Conservation (phyloP, 1,140 invertebrate species). For the Asobara japonica region DNA sequence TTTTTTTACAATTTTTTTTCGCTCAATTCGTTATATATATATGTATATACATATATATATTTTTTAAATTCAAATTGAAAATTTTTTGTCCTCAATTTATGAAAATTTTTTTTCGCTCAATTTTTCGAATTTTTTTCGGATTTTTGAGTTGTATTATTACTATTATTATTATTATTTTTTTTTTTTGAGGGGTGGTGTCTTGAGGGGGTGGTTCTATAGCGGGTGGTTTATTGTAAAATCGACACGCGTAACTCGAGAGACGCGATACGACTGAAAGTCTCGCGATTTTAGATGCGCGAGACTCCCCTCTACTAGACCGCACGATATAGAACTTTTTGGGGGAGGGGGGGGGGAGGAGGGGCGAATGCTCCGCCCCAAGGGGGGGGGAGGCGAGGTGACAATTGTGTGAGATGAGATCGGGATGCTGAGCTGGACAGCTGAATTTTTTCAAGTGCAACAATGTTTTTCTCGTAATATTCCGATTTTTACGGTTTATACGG, state of each 20-base stretch:
- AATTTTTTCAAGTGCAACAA: background rate
- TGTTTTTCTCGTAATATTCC: too few relatives aligned
- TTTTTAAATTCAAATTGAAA: too few relatives aligned
- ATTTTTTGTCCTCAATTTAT: too few relatives aligned
- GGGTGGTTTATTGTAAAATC: slow-evolving; percentile 34
- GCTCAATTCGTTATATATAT: too few relatives aligned
- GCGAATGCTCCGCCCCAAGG: slow-evolving; percentile 8
- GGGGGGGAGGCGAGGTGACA: slow-evolving; percentile 16
- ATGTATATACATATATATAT: too few relatives aligned
- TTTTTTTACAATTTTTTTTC: too few relatives aligned
- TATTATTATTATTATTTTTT: background rate
- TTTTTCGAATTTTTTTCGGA: too few relatives aligned
- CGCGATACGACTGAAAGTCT: slow-evolving; percentile 60
- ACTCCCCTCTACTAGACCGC: background rate
- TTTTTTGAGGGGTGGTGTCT: background rate
- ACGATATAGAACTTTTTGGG: background rate
- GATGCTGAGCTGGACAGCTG: background rate
- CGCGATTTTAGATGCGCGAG: background rate
- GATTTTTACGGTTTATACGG: too few relatives aligned
- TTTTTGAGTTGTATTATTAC: too few relatives aligned
- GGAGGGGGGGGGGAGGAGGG: background rate
- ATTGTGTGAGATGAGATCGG: too few relatives aligned
- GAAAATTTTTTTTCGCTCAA: too few relatives aligned
- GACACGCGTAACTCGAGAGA: slow-evolving; percentile 58
- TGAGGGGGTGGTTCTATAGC: background rate